phyloP scores from a whole-genome alignment of 2,888 invertebrate genomes.

The Elaeidobius kamerunicus region DNA sequence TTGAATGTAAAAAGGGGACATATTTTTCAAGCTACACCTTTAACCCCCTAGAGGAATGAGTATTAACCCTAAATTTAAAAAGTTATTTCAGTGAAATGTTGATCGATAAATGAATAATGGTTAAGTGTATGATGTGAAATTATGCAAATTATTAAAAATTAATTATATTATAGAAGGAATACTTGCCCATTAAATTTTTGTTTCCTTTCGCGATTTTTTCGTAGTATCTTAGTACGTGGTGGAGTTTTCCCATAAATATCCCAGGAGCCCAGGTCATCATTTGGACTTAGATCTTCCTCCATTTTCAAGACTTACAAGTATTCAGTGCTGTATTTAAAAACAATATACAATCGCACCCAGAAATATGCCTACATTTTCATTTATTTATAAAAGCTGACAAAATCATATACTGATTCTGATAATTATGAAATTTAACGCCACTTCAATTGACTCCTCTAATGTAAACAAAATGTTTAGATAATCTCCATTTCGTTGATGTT shows the following conservation, averaged over 20 bases:
- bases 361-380: too few species aligned
- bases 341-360: too few species aligned
- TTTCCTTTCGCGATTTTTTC: slow-evolving; percentile 52
- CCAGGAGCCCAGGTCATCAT: slow-evolving; percentile 47
- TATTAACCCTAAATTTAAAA: too few species aligned
- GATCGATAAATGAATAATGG: too few species aligned
- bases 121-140: too few species aligned
- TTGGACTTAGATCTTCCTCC: slow-evolving; percentile 35
- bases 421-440: slow-evolving; percentile 13
- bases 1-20: too few species aligned
- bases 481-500: too few species aligned
- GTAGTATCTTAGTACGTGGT: slow-evolving; percentile 67
- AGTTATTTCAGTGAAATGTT: too few species aligned
- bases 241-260: slow-evolving; percentile 75
- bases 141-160: too few species aligned
- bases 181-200: slow-evolving; percentile 46
- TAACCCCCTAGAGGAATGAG: too few species aligned
- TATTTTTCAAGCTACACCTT: too few species aligned
- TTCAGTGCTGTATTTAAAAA: neutral
- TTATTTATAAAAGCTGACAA: neutral
- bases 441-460: slow-evolving; percentile 9
- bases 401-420: neutral
- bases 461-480: slow-evolving; percentile 11
- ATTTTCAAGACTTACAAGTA: neutral
- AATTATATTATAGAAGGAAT: too few species aligned